Evolutionary conservation across 2,797 vertebrate species (phyloP).

Genomic region (Scolopax rusticola): DNA sequence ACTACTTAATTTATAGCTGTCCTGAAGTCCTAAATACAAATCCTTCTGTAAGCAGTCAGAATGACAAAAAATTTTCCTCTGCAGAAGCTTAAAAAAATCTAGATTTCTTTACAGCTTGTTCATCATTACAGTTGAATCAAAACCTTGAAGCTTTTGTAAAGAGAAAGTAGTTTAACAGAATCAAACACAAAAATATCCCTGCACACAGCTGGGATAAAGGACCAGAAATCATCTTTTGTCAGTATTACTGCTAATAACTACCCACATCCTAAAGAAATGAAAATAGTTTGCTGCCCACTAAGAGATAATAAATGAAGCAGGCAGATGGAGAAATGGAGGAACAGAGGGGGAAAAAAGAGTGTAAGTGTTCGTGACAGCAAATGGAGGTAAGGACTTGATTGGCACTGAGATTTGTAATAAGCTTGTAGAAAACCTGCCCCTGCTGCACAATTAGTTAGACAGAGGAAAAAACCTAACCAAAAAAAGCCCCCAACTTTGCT

Average conservation of each 20-base stretch:
- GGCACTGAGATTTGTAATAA: background rate
- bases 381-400: background rate
- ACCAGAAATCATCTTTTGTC: background rate
- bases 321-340: background rate
- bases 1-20: background rate
- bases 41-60: background rate
- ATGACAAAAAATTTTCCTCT: background rate
- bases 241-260: background rate
- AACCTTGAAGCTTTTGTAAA: background rate
- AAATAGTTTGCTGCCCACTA: background rate
- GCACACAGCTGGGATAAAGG: background rate
- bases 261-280: background rate
- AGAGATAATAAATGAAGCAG: background rate
- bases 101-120: background rate
- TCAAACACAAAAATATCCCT: background rate
- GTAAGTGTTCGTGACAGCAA: background rate
- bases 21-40: background rate
- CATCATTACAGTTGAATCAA: background rate
- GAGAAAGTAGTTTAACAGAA: background rate
- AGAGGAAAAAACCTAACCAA: background rate
- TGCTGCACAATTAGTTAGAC: background rate
- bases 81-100: background rate
- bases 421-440: background rate
- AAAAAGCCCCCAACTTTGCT: background rate
- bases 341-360: background rate